Conservation (phyloP, 2,113 vertebrate genomes). For the Carollia perspicillata region DNA sequence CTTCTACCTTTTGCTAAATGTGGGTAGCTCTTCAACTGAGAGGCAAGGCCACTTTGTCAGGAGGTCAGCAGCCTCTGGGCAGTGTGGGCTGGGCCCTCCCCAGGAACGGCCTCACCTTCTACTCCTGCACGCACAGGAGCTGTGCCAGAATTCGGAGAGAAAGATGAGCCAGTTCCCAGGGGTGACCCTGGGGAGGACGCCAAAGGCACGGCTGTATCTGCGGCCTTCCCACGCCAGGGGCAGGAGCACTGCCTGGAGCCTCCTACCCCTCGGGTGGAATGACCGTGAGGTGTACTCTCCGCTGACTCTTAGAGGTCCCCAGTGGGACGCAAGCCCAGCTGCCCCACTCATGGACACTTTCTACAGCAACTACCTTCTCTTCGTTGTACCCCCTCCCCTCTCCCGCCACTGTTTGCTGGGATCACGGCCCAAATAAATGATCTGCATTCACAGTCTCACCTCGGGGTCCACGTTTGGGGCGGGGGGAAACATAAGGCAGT, state of each 20-base stretch:
- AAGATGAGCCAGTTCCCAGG: not conserved
- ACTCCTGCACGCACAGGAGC: not conserved
- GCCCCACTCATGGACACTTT: not conserved
- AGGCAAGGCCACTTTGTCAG: not conserved
- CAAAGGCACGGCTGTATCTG: not conserved
- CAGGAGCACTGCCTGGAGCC: not conserved
- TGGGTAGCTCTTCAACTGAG: not conserved
- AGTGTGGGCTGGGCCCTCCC: not conserved
- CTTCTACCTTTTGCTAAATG: not conserved
- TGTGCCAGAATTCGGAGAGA: not conserved
- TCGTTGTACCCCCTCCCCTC: not conserved
- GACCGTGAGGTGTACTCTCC: not conserved
- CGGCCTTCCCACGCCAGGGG: not conserved
- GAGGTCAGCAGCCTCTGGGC: not conserved
- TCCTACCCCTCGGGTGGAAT: fast-evolving
- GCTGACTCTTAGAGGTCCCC: not conserved
- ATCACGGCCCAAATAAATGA: not conserved
- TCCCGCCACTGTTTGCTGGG: not conserved
- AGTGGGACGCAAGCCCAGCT: not conserved
- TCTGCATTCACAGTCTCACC: not conserved
- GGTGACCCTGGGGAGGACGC: not conserved
- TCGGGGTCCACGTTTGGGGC: not conserved
- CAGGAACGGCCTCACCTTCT: fast-evolving
- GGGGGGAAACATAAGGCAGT: not conserved
- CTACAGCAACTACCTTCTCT: not conserved